Evolutionary conservation across 2,888 invertebrate species (phyloP).

Genomic region (Strigamia maritima): DNA sequence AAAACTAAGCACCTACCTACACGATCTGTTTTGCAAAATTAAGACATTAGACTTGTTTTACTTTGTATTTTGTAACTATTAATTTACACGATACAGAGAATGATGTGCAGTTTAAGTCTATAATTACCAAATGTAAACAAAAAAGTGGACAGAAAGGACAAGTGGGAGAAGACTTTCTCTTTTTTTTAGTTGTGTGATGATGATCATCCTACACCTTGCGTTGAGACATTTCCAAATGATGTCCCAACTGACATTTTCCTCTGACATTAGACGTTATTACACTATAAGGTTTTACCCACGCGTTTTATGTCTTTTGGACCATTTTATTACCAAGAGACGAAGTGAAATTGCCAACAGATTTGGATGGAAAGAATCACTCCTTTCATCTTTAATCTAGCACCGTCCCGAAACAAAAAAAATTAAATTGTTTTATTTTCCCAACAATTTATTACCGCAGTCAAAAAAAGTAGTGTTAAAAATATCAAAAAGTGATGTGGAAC

Average conservation of each 20-base stretch:
- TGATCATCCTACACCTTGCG: not conserved
- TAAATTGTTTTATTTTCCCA: not conserved
- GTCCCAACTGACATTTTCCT: constrained; percentile 32
- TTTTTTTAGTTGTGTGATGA: not conserved
- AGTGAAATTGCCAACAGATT: constrained; percentile 28
- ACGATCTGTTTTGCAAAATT: not conserved
- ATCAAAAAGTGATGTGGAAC: not conserved
- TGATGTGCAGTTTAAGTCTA: not conserved
- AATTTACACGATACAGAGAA: not conserved
- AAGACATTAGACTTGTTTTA: constrained; percentile 22
- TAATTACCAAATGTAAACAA: not conserved
- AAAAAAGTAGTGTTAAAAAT: not conserved
- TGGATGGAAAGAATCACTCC: not conserved
- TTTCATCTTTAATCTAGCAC: not conserved
- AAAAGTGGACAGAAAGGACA: not conserved
- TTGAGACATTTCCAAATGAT: constrained; percentile 17
- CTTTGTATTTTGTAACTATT: constrained; percentile 1
- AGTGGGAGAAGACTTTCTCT: not conserved
- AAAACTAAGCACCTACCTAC: not conserved
- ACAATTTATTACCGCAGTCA: not conserved
- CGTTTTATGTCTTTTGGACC: constrained; percentile 34
- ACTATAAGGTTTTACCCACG: constrained; percentile 34
- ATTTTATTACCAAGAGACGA: constrained; percentile 15
- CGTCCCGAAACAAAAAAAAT: not conserved
- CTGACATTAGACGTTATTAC: constrained; percentile 34